These are phyloP conservation scores for Agrenia bidenticulata DNA, from an alignment of 2,888 invertebrate genomes.

Conservation along the genomic window DNA sequence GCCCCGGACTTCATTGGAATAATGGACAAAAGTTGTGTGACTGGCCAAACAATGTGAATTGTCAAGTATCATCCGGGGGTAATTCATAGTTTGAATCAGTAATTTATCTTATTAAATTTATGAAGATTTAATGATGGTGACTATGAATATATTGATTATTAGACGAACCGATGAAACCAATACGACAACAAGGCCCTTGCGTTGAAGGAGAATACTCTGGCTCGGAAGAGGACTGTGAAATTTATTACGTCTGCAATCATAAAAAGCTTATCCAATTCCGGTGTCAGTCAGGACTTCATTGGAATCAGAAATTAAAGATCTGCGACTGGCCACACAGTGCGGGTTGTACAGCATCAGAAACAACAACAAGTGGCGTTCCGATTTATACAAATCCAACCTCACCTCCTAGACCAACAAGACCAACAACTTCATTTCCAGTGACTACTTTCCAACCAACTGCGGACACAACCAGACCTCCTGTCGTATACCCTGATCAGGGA, in stretches of 20 bases:
- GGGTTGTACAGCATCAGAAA: slow-evolving; percentile 58
- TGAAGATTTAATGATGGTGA: no score
- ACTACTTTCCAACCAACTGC: slow-evolving; percentile 1
- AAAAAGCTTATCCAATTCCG: slow-evolving; percentile 71
- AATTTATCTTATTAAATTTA: neutral
- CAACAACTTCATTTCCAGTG: slow-evolving; percentile 2
- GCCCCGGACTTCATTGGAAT: slow-evolving; percentile 75
- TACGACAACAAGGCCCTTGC: slow-evolving; percentile 59
- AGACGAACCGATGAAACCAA: neutral
- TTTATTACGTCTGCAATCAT: slow-evolving; percentile 76
- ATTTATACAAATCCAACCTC: slow-evolving; percentile 55
- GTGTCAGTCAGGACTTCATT: slow-evolving; percentile 72
- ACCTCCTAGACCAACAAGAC: slow-evolving; percentile 29
- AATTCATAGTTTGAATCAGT: neutral
- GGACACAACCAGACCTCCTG: neutral
- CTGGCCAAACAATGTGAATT: slow-evolving; percentile 62
- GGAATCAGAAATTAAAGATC: slow-evolving; percentile 63
- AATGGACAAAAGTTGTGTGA: slow-evolving; percentile 69
- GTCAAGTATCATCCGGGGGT: slow-evolving; percentile 23
- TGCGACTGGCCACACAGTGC: slow-evolving; percentile 66
- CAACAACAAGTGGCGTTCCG: slow-evolving; percentile 53
- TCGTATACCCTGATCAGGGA: slow-evolving; percentile 16
- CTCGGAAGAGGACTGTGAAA: slow-evolving; percentile 69
- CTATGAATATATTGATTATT: neutral
- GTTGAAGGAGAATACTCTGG: slow-evolving; percentile 67